Evolutionary conservation across 2,113 vertebrate genomes (phyloP).

Genomic region (Noturus placidus): DNA sequence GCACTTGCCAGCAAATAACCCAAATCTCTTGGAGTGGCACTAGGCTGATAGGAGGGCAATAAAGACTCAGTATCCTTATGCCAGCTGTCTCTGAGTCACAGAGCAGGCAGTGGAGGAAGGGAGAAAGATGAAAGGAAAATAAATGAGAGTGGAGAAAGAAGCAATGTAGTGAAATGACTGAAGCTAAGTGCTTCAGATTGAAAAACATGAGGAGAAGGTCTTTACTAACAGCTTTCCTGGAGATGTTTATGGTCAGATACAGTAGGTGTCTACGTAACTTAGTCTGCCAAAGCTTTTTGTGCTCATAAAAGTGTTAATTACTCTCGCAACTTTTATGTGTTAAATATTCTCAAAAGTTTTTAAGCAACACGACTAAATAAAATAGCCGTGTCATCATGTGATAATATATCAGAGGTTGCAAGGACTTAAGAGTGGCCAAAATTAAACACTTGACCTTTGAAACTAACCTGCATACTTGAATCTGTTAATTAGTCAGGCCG

Average conservation of each 20-base stretch:
- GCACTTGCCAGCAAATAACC: constrained; percentile 54
- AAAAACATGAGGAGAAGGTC: constrained; percentile 47
- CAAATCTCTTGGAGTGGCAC: constrained; percentile 50
- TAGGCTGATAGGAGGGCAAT: constrained; percentile 64
- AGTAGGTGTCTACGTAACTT: background rate
- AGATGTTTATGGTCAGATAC: constrained; percentile 17
- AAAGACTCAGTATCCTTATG: constrained; percentile 57
- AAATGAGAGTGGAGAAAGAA: constrained; percentile 29
- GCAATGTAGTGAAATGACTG: constrained; percentile 31
- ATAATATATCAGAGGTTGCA: constrained; percentile 4
- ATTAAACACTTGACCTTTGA: constrained; percentile 19
- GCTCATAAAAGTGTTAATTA: constrained; percentile 1
- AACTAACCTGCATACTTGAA: background rate
- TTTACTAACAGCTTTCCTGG: constrained; percentile 45
- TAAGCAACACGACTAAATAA: constrained; percentile 12
- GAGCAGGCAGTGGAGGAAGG: constrained; percentile 29
- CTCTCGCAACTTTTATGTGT: no score
- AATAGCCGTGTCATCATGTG: background rate
- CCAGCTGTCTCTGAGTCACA: constrained; percentile 62
- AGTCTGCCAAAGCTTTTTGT: background rate
- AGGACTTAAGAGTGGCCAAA: constrained; percentile 2
- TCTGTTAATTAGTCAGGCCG: constrained; percentile 7
- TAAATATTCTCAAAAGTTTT: background rate
- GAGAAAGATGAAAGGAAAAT: background rate
- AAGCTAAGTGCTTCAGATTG: constrained; percentile 30